Evolutionary conservation across 2,888 invertebrate species (phyloP), one percentile per base, ranked within the genome.

Genomic region (Odontomyia ornata): DNA sequence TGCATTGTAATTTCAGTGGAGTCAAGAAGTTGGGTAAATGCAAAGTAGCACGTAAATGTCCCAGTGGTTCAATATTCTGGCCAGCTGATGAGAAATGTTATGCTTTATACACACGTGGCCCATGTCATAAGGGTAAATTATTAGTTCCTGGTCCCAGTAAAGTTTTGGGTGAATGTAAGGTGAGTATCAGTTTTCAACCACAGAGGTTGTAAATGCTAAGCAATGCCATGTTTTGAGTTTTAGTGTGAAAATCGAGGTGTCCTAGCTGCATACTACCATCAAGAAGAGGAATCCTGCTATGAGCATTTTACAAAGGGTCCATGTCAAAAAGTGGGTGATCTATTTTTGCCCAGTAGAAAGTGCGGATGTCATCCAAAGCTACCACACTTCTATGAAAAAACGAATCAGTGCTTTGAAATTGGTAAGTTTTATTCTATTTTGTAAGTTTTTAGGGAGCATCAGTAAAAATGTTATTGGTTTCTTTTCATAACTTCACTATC

Each of bases 231-330:
- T 7, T 4, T 23, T 36, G 52, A 43, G 25, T 85, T 84, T 21
- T 84, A 90, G 88, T 93, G 93, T 80, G 85, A 88, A 1, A 81
- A 86, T 0, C 84, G 85, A 21, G 90, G 90, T 18, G 89, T 89
- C 72, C 84, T 89, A 78, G 86, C 85, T 25, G 83, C 86, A 25
- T 91, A 91, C 82, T 91, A 89, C 82, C 93, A 91, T 89, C 82
- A 88, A 0, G 85, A 86, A 1, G 90, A 89, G 65, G 89, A 91
- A n/a, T 90, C 92, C 0, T 95, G 95, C 83, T 93, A 93, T 84
- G 92, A 93, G 80, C 93, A 94, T 83, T 95, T 92, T 85, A 93
- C 94, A 0, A 89, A 89, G 80, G 95, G 95, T 0, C 95, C 95
- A 0, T 95, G 95, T 83, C 90, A 90, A 77, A 91, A 91, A 80